Evolutionary conservation across 2,113 vertebrate species (phyloP).

Genomic region (Tupaia chinensis): DNA sequence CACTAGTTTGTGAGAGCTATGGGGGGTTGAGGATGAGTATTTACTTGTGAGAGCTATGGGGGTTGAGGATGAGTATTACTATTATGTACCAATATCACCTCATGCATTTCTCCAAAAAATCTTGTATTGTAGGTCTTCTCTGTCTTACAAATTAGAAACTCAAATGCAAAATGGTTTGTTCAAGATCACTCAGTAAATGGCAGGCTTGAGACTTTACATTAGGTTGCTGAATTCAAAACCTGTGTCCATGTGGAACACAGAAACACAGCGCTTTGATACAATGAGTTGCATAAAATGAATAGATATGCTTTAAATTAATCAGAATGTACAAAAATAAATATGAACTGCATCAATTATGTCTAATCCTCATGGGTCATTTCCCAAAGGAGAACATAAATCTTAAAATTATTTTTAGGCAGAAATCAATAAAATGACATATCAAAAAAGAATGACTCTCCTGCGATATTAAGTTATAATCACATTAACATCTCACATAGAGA

Average conservation of each 20-base stretch:
- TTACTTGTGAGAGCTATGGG: background rate
- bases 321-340: slow-evolving; percentile 54
- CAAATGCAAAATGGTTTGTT: background rate
- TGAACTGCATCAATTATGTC: slow-evolving; percentile 29
- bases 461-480: slow-evolving; percentile 38
- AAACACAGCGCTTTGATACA: background rate
- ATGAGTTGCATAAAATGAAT: background rate
- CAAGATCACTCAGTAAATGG: background rate
- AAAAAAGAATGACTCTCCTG: slow-evolving; percentile 50
- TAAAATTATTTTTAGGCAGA: slow-evolving; percentile 43
- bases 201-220: background rate
- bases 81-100: background rate
- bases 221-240: background rate
- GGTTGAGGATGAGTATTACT: rapidly evolving
- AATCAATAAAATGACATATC: slow-evolving; percentile 40
- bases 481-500: background rate
- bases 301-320: background rate
- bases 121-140: background rate
- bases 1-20: background rate
- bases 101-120: background rate
- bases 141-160: background rate
- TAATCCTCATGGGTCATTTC: slow-evolving; percentile 9
- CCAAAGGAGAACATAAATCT: slow-evolving; percentile 3
- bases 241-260: background rate
- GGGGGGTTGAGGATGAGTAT: rapidly evolving